Evolutionary conservation across 2,797 vertebrate genomes (phyloP), one percentile per base, ranked within the genome.

Genomic region (Melanotaenia parkinsoni): DNA sequence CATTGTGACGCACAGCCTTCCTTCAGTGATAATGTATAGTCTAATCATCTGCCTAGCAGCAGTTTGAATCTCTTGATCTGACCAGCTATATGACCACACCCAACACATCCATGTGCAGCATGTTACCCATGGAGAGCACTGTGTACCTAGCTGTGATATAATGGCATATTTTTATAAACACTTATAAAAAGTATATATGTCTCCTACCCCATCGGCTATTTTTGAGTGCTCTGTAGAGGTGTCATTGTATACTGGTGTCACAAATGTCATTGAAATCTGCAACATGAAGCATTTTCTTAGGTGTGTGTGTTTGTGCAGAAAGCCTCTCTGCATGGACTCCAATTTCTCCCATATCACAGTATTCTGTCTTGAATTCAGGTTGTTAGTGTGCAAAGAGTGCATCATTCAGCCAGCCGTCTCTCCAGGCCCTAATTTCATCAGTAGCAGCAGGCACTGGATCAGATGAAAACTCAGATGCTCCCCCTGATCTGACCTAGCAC

Each of bases 21-120:
- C 43, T 40, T 62, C 61, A 57, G 70, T 59, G 62, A 11, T 51
- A 2, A 38, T 60, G 68, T 73, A 22, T 26, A 38, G 18, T 82
- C 1, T n/a, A 47, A 30, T 37, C 85, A 84, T 92, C 91, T 93
- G 88, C 88, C 88, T 87, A 82, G 90, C 85, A 89, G 82, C 88
- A 88, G 76, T 67, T 28, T 57, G 67, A 54, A 80, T 76, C 65
- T 77, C 16, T 35, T 24, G 7, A 74, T 89, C 76, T 77, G 69
- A 90, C 89, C 89, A 88, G 88, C 80, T 80, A 18, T 56, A 60
- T 24, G 74, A 68, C 85, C 82, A 82, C 84, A 88, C 85, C 84
- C 85, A 86, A 65, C 79, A 86, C 82, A 82, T 87, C 63, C 68
- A 70, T 82, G 74, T 54, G 47, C 81, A 24, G 56, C 67, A 65